These are phyloP conservation scores for Exephanes ischioxanthus DNA, from an alignment of 2,888 invertebrate species.

Conservation along the genomic window DNA sequence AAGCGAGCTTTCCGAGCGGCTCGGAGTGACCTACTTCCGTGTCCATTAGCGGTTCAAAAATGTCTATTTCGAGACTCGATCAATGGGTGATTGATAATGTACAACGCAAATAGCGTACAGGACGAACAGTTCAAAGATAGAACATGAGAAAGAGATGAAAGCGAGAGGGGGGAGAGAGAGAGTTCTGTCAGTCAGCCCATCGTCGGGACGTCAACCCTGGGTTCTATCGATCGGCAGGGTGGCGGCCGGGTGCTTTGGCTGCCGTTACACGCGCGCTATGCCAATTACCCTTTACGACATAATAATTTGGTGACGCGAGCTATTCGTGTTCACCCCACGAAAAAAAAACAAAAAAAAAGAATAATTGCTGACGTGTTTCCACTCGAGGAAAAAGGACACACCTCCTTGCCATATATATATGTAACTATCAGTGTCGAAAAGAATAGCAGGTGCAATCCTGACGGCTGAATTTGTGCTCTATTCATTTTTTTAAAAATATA, in stretches of 20 bases:
- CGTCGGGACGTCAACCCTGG: slow-evolving; percentile 67
- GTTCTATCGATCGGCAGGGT: slow-evolving; percentile 62
- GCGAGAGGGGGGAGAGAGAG: slow-evolving; percentile 19
- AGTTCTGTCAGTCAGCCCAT: slow-evolving; percentile 56
- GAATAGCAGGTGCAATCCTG: slow-evolving; percentile 1
- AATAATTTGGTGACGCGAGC: slow-evolving; percentile 54
- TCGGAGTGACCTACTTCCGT: background rate
- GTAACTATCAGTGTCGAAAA: background rate
- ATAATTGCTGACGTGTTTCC: slow-evolving; percentile 21
- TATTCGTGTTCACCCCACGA: background rate
- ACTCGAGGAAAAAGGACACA: slow-evolving; percentile 12
- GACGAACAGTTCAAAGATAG: background rate
- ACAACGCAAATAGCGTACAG: slow-evolving; percentile 9
- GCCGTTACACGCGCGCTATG: slow-evolving; percentile 54
- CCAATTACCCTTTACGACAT: slow-evolving; percentile 53
- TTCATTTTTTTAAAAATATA: background rate
- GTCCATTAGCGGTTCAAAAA: background rate
- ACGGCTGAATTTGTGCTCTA: background rate
- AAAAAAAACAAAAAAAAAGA: background rate
- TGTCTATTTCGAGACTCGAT: background rate
- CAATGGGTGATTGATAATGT: slow-evolving; percentile 17
- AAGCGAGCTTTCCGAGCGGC: background rate
- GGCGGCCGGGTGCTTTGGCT: slow-evolving; percentile 22
- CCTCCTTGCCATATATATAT: background rate
- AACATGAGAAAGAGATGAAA: slow-evolving; percentile 19